Base-by-base conservation (phyloP, 1,140 invertebrate species). In the Cylas formicarius region DNA sequence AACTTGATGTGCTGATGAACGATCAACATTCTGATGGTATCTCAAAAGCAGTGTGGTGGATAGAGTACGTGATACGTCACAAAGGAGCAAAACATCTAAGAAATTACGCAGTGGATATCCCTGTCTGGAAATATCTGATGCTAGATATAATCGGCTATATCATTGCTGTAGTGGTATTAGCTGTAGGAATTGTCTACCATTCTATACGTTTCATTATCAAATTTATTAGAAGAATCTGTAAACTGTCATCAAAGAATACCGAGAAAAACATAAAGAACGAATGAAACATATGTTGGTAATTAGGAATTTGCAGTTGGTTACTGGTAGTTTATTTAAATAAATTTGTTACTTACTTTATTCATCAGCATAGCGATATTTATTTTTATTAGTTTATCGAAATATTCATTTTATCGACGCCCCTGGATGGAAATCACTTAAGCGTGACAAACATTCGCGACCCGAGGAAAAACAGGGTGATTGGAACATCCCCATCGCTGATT, bases 31-130 rank as follows among this genome's bases (percentile, higher is more conserved):
- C 63, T 31, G 46, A 63, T 39, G 47, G 57, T 3, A 41, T 73
- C 22, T 55, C 75, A 1, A 60, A 62, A 27, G 63, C 70, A 0
- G 58, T 70, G 16, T 76, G 65, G 63, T 77, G 74, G 74, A 71
- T 67, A 6, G 75, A 78, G 50, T 75, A 72, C 54, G 67, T 76
- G 8, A 60, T 76, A 19, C 55, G 72, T 19, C 63, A 75, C 44
- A 67, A 69, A 24, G 73, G 72, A 9, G 67, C 67, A 2, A 46
- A 56, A 23, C 70, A 73, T 58, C 53, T 76, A 20, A 54, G 57
- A 35, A 66, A 55, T 33, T 56, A 50, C 23, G 55, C 63, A n/a
- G 50, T 47, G 14, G 46, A 67, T 41, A 57, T 69, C 17, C 55
- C 61, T 20, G 71, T 49, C 44, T 58, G 53, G 48, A 40, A 58